These are phyloP conservation scores for Sanderia malayensis DNA, from an alignment of 30 jellyfish, hydroid and myxozoan species.

Conservation along the genomic window DNA sequence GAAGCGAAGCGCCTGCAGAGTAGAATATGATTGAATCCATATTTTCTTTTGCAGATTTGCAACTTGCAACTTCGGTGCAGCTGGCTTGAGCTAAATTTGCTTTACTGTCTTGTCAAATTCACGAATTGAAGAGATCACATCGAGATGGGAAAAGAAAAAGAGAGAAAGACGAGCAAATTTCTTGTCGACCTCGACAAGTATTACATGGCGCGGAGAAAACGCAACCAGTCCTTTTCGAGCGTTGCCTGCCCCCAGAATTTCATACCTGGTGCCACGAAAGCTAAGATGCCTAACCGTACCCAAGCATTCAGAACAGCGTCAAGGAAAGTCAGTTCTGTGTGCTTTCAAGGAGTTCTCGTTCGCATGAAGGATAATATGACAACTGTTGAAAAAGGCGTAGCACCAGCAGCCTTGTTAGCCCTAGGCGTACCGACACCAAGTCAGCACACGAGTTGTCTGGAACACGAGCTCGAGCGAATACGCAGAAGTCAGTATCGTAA, in stretches of 20 bases:
- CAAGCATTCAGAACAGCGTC: constrained; percentile 15
- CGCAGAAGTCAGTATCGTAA: constrained; percentile 18
- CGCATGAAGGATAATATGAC: constrained; percentile 52
- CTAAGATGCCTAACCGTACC: constrained; percentile 30
- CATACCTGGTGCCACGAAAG: constrained; percentile 79
- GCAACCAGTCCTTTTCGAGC: constrained; percentile 28
- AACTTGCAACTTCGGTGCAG: too few species aligned
- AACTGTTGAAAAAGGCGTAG: constrained; percentile 49
- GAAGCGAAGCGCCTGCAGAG: too few species aligned
- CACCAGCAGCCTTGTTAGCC: constrained; percentile 70
- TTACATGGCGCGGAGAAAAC: constrained; percentile 42
- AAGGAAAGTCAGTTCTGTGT: constrained; percentile 64
- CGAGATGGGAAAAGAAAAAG: constrained; percentile 17
- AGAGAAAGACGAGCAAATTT: constrained; percentile 45
- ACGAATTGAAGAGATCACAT: too few species aligned
- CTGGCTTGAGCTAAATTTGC: too few species aligned
- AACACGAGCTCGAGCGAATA: constrained; percentile 57
- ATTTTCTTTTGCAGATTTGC: too few species aligned
- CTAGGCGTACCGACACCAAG: constrained; percentile 75
- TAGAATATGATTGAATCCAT: too few species aligned
- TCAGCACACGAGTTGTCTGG: constrained; percentile 67
- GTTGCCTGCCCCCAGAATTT: constrained; percentile 79
- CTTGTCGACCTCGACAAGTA: constrained; percentile 43
- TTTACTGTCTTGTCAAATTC: too few species aligned
- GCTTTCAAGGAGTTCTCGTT: constrained; percentile 63